Percentiles rank a stretch among this genome's conserved stretches.
These are phyloP conservation scores for Thripadectes ignobilis DNA, from an alignment of 2,797 vertebrate species.

Conservation along the genomic window DNA sequence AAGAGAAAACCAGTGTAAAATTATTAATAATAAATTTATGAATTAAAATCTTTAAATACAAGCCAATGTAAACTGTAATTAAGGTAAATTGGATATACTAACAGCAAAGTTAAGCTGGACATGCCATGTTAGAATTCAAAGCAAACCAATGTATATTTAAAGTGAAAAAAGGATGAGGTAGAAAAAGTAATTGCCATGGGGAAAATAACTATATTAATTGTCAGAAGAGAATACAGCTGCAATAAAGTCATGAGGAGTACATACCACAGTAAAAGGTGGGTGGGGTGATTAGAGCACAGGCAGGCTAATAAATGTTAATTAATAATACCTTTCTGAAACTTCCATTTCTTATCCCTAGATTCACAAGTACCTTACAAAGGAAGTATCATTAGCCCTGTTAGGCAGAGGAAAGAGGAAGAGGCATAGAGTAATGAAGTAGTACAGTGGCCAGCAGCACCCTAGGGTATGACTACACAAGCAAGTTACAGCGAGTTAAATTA, in stretches of 20 bases:
- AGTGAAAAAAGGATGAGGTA: neutral
- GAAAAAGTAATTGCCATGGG: neutral
- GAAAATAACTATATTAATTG: neutral
- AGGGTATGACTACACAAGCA: neutral
- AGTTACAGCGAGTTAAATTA: constrained; percentile 1
- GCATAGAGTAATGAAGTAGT: neutral
- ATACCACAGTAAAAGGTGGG: neutral
- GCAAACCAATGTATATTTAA: neutral
- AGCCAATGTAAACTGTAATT: neutral
- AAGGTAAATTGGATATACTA: neutral
- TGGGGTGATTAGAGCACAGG: neutral
- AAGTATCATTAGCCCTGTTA: constrained; percentile 13
- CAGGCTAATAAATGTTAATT: constrained; percentile 27
- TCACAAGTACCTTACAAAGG: neutral
- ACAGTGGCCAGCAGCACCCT: neutral
- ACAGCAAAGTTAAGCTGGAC: neutral
- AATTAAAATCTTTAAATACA: neutral
- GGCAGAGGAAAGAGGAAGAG: neutral
- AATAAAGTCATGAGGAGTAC: neutral
- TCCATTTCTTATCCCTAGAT: constrained; percentile 13
- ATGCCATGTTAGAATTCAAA: neutral
- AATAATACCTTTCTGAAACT: neutral
- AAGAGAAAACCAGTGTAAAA: neutral
- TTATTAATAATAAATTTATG: neutral
- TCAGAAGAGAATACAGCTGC: neutral